Percentiles rank a stretch among this genome's conserved stretches.
These are phyloP conservation scores for Sialia sialis DNA, from an alignment of 2,113 vertebrate genomes.

Conservation along the genomic window DNA sequence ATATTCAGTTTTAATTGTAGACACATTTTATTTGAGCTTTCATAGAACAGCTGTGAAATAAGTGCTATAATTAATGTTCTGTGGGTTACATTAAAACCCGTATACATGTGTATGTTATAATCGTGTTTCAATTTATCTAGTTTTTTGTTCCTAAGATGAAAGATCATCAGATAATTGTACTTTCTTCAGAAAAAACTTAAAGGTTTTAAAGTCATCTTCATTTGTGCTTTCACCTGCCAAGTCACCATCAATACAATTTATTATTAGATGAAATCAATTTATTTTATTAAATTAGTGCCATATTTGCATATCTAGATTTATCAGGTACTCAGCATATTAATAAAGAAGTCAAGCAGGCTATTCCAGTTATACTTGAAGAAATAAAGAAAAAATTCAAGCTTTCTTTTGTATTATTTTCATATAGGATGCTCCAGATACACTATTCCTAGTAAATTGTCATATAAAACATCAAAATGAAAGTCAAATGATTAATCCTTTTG, in stretches of 20 bases:
- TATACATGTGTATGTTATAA: not conserved
- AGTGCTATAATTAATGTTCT: slow-evolving; percentile 41
- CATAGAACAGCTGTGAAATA: slow-evolving; percentile 53
- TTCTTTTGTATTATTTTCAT: not conserved
- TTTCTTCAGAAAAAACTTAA: not conserved
- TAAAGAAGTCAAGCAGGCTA: not conserved
- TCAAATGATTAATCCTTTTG: not conserved
- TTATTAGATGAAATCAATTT: slow-evolving; percentile 11
- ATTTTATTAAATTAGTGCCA: not conserved
- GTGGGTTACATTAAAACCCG: slow-evolving; percentile 14
- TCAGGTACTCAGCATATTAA: not conserved
- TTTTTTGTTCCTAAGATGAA: not conserved
- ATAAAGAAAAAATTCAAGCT: not conserved
- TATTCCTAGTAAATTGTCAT: not conserved
- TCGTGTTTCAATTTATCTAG: not conserved
- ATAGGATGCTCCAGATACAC: not conserved
- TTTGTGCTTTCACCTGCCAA: not conserved
- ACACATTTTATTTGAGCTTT: slow-evolving; percentile 62
- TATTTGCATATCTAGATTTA: not conserved
- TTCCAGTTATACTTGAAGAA: not conserved
- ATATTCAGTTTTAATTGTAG: slow-evolving; percentile 63
- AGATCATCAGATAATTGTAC: not conserved
- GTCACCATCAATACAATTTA: not conserved
- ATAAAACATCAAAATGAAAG: not conserved
- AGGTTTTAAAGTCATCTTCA: not conserved